phyloP scores from a whole-genome alignment of 2,797 vertebrate species.

The Alca torda region DNA sequence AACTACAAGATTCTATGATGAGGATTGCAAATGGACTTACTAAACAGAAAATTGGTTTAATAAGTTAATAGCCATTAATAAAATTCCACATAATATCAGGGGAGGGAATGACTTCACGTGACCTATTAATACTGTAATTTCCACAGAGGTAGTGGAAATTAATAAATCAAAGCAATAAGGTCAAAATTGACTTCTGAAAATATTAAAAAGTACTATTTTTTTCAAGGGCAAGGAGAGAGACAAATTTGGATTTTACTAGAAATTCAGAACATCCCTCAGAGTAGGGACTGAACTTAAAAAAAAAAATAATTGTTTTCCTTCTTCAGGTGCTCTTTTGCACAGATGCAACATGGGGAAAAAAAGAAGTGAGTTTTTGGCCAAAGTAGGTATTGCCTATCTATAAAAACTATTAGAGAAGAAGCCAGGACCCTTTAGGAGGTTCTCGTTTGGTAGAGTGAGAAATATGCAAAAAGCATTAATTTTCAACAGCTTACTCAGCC shows the following conservation, averaged over 20 bases:
- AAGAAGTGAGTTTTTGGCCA: not conserved
- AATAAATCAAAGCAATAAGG: not conserved
- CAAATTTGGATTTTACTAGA: not conserved
- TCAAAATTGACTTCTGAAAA: not conserved
- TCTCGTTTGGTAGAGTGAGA: fast-evolving
- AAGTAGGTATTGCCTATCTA: not conserved
- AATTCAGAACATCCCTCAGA: not conserved
- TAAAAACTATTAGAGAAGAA: not conserved
- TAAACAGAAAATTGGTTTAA: not conserved
- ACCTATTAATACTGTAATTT: not conserved
- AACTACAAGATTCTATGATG: not conserved
- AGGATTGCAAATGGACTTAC: not conserved
- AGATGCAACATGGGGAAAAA: not conserved
- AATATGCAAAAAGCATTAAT: not conserved
- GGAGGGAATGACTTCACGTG: not conserved
- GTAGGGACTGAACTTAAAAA: not conserved
- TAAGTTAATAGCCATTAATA: not conserved
- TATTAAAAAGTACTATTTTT: not conserved
- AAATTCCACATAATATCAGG: not conserved
- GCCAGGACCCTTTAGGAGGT: fast-evolving
- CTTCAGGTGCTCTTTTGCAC: not conserved
- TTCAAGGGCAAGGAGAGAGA: not conserved
- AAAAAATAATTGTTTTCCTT: not conserved
- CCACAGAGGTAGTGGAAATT: not conserved
- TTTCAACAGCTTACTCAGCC: not conserved